A percentile compares a stretch with the other conserved stretches of the same genome.
Evolutionary conservation across 1,140 invertebrate genomes (phyloP).

Genomic region (Leucophenga varia): DNA sequence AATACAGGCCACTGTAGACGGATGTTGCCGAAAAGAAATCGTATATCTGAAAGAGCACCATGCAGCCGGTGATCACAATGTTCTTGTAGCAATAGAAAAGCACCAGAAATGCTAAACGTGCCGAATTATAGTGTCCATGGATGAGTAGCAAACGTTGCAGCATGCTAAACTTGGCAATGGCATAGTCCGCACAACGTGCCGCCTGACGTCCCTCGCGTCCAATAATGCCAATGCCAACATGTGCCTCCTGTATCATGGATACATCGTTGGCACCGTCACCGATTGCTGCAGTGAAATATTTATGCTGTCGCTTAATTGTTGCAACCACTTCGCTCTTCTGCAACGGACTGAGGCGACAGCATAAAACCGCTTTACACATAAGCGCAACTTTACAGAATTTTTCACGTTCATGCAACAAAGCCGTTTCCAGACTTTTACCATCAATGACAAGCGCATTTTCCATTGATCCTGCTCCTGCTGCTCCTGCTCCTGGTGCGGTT

Average conservation of each 20-base stretch:
- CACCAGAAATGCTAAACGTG: conserved; percentile 71
- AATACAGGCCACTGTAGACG: conserved; percentile 69
- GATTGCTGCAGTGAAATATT: conserved; percentile 70
- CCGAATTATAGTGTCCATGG: conserved; percentile 76
- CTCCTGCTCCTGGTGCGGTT: conserved; percentile 31
- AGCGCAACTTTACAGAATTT: conserved; percentile 62
- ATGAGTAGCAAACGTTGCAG: conserved; percentile 68
- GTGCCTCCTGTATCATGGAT: conserved; percentile 79
- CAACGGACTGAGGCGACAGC: conserved; percentile 77
- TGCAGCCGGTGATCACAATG: conserved; percentile 63
- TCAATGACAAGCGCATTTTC: conserved; percentile 68
- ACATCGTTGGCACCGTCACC: conserved; percentile 82
- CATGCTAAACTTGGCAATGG: conserved; percentile 72
- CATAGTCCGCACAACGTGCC: conserved; percentile 64
- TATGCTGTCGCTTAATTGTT: conserved; percentile 64
- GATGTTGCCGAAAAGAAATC: conserved; percentile 64
- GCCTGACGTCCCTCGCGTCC: conserved; percentile 79
- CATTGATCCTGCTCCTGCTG: conserved; percentile 39
- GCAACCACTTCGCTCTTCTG: conserved; percentile 75
- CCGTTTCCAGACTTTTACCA: conserved; percentile 61
- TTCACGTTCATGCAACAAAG: conserved; percentile 57
- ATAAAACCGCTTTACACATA: conserved; percentile 68
- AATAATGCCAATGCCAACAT: conserved; percentile 73
- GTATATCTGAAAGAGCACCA: conserved; percentile 63
- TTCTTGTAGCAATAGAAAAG: conserved; percentile 89